Percentiles rank a stretch among this genome's conserved stretches.
Conservation (phyloP, 2,797 vertebrate species). For the Tauraco hartlaubi region DNA sequence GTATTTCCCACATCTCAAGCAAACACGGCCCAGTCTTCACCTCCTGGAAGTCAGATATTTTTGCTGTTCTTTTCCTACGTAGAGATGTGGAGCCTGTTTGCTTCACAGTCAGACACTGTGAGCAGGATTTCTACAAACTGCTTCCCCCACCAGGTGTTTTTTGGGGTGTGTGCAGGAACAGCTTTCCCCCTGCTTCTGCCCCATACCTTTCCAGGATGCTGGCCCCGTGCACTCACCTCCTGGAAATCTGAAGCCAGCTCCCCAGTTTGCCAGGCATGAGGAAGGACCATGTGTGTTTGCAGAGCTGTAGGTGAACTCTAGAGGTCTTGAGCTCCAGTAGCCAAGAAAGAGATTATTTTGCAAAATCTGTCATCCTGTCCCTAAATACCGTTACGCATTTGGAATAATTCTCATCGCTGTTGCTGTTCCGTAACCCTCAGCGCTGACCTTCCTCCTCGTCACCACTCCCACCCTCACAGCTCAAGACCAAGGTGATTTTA, state of each 20-base stretch:
- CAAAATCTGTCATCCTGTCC: neutral
- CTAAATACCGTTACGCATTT: accelerated
- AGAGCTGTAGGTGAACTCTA: neutral
- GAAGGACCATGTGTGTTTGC: neutral
- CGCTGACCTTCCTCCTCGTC: neutral
- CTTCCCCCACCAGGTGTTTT: neutral
- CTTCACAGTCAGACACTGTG: neutral
- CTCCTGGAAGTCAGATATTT: neutral
- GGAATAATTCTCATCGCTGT: neutral
- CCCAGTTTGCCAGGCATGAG: neutral
- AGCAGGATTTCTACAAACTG: neutral
- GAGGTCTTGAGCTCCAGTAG: neutral
- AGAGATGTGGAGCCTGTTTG: neutral
- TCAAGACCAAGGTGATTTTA: neutral
- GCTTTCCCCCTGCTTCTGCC: neutral
- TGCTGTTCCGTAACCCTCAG: neutral
- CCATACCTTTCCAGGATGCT: neutral
- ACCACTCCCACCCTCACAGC: neutral
- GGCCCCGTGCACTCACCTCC: neutral
- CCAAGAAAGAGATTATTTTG: neutral
- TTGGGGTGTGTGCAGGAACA: neutral
- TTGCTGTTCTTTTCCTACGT: neutral
- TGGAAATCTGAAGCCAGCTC: neutral
- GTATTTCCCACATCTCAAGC: neutral
- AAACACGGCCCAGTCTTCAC: neutral